Conservation (phyloP, 1,140 invertebrate species). For the Lethocerus indicus region DNA sequence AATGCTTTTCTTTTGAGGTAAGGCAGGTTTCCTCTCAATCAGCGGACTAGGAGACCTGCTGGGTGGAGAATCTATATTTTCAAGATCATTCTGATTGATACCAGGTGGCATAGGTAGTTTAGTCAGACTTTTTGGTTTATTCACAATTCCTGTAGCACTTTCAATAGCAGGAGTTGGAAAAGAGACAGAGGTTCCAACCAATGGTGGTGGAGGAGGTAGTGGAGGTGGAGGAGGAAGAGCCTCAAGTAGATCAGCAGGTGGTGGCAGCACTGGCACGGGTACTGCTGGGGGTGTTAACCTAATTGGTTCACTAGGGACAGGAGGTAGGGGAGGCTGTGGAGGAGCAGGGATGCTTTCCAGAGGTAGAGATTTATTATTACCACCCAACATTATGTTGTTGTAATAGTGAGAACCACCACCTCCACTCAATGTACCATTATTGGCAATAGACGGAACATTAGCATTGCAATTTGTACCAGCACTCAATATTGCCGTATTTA, state of each 20-base stretch:
- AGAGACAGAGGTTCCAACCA: constrained; percentile 13
- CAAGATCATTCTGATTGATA: constrained; percentile 58
- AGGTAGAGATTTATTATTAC: too few relatives aligned
- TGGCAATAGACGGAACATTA: too few relatives aligned
- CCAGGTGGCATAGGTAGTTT: constrained; percentile 71
- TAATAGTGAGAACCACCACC: too few relatives aligned
- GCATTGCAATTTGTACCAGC: too few relatives aligned
- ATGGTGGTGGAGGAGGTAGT: not conserved
- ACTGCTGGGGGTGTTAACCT: too few relatives aligned
- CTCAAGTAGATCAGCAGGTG: too few relatives aligned
- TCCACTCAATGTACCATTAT: too few relatives aligned
- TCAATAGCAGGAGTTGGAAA: constrained; percentile 6
- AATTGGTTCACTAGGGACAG: too few relatives aligned
- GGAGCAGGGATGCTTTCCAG: not conserved
- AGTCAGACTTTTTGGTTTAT: constrained; percentile 27
- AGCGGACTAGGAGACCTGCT: constrained; percentile 38
- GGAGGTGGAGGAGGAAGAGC: constrained; percentile 10
- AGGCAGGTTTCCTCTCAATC: constrained; percentile 24
- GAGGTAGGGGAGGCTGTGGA: constrained; percentile 14
- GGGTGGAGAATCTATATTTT: constrained; percentile 51
- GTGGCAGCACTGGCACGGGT: too few relatives aligned
- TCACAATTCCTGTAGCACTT: not conserved
- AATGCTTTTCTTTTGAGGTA: constrained; percentile 43
- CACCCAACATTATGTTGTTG: too few relatives aligned
- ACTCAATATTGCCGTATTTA: too few relatives aligned